A percentile compares a stretch with the other conserved stretches of the same genome.
Evolutionary conservation across 64 coral and sea anemone species (phyloP).

Genomic region (Platygyra sinensis): DNA sequence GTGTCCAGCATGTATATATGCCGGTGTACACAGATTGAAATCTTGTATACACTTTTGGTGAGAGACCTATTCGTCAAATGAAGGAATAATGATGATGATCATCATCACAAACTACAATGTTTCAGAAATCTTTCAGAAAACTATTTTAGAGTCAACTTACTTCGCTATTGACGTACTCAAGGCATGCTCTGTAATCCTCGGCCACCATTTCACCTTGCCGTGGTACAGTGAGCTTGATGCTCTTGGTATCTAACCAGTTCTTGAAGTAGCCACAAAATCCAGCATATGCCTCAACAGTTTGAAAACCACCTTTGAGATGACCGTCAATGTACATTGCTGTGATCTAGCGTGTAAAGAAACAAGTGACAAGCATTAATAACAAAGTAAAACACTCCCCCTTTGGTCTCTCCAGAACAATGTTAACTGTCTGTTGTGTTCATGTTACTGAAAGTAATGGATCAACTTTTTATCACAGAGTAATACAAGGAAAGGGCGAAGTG

Average conservation of each 20-base stretch:
- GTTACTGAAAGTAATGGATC: too few relatives aligned
- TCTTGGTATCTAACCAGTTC: conserved; percentile 98
- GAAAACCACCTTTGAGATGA: conserved; percentile 92
- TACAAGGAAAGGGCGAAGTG: too few relatives aligned
- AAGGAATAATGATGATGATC: too few relatives aligned
- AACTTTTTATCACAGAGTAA: too few relatives aligned
- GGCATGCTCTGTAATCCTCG: conserved; percentile 92
- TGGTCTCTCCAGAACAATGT: too few relatives aligned
- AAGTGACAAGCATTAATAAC: background rate
- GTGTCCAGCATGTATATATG: too few relatives aligned
- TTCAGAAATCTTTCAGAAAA: too few relatives aligned
- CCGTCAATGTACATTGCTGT: conserved; percentile 99
- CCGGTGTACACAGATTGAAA: too few relatives aligned
- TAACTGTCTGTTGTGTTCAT: too few relatives aligned
- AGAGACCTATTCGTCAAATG: too few relatives aligned
- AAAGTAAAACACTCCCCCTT: background rate
- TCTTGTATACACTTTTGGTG: too few relatives aligned
- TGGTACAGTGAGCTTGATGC: conserved; percentile 91
- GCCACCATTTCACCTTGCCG: conserved; percentile 98
- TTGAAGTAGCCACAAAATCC: conserved; percentile 99
- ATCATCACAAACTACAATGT: too few relatives aligned
- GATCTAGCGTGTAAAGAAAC: conserved; percentile 61
- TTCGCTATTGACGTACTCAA: conserved; percentile 96
- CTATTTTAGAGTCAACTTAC: conserved; percentile 15
- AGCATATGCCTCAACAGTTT: conserved; percentile 98